These are phyloP conservation scores for Collichthys lucidus DNA, from an alignment of 2,113 vertebrate species.

Conservation along the genomic window DNA sequence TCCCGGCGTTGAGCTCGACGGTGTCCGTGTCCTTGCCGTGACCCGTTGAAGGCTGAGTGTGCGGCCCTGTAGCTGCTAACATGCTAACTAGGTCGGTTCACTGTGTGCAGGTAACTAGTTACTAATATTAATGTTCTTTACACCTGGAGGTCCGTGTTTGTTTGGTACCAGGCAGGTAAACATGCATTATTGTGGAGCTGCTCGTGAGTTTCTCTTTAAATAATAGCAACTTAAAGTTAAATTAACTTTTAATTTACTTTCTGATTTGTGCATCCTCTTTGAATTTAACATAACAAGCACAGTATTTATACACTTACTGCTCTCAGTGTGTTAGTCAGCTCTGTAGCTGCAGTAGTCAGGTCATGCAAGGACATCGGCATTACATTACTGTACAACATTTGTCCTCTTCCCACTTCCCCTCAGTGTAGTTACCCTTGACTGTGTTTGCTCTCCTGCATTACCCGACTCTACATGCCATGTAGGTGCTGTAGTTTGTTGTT, in stretches of 20 bases:
- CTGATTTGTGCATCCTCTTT: background rate
- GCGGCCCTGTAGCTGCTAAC: conserved; percentile 61
- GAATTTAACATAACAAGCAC: background rate
- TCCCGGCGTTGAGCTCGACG: background rate
- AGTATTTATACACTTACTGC: background rate
- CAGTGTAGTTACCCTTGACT: conserved; percentile 2
- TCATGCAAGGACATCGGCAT: conserved; percentile 29
- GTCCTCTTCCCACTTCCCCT: background rate
- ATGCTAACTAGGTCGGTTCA: conserved; percentile 15
- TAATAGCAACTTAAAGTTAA: background rate
- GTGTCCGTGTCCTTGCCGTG: conserved; percentile 82
- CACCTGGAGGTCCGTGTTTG: no score
- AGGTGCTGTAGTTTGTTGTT: background rate
- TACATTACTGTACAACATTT: background rate
- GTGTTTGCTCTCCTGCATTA: background rate
- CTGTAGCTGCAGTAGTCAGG: conserved; percentile 17
- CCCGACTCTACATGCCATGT: background rate
- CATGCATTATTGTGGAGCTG: accelerated
- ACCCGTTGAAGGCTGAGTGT: conserved; percentile 70
- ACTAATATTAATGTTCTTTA: background rate
- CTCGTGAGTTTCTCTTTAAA: background rate
- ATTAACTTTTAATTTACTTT: background rate
- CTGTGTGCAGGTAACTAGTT: background rate
- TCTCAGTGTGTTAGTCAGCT: background rate
- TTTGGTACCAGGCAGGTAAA: background rate